These are phyloP conservation scores for Metaphire vulgaris DNA, from an alignment of 1,140 invertebrate species.

Conservation along the genomic window DNA sequence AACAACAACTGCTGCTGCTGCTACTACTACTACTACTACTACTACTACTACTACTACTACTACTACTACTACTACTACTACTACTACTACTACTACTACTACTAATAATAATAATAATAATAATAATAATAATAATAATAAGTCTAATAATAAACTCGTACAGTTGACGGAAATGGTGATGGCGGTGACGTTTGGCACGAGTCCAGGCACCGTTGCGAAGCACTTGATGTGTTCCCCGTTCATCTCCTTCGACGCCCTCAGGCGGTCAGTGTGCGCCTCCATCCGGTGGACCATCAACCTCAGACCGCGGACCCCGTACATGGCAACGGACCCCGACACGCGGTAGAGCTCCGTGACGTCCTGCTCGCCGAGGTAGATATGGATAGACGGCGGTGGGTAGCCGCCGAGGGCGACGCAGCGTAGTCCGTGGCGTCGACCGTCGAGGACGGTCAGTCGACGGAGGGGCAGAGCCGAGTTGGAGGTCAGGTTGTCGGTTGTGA, in stretches of 20 bases:
- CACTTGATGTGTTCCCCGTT: slow-evolving; percentile 12
- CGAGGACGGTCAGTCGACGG: slow-evolving; percentile 10
- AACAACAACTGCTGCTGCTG: too few relatives aligned
- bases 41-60: too few relatives aligned
- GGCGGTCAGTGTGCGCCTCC: neutral
- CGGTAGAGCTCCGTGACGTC: slow-evolving; percentile 15
- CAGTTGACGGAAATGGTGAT: slow-evolving; percentile 12
- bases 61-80: too few relatives aligned
- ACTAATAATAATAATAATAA: too few relatives aligned
- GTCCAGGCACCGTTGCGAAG: slow-evolving; percentile 19
- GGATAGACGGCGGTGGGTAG: slow-evolving; percentile 23
- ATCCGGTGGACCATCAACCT: slow-evolving; percentile 12
- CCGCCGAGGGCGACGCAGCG: slow-evolving; percentile 24
- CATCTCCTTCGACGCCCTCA: neutral
- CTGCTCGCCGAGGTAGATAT: slow-evolving; percentile 14
- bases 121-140: too few relatives aligned
- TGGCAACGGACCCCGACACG: neutral
- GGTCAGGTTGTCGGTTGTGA: neutral
- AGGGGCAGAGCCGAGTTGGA: neutral
- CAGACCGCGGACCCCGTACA: slow-evolving; percentile 15
- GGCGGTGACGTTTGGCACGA: slow-evolving; percentile 17
- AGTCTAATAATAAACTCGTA: slow-evolving; percentile 20
- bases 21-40: too few relatives aligned
- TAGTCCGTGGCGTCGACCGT: slow-evolving; percentile 2
- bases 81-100: neutral